Percentiles rank a stretch among this genome's conserved stretches.
Conservation (phyloP, 1,140 invertebrate species). For the Megalonaias nervosa region DNA sequence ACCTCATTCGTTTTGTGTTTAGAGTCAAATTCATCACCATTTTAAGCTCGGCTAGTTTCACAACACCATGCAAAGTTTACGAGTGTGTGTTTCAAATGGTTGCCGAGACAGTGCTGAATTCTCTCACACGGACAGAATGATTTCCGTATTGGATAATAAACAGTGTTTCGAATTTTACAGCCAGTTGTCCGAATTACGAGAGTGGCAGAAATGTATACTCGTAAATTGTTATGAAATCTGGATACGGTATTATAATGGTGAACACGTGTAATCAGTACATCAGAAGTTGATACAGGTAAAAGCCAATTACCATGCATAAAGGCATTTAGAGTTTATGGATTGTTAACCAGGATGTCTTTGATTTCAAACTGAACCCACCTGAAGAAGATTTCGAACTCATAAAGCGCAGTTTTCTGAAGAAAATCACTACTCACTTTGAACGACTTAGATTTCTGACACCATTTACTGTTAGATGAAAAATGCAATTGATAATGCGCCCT, state of each 20-base stretch:
- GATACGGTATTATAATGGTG: slow-evolving; percentile 3
- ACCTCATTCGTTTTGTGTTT: slow-evolving; percentile 27
- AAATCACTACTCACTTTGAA: slow-evolving; percentile 20
- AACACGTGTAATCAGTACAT: slow-evolving; percentile 9
- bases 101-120: slow-evolving; percentile 14
- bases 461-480: slow-evolving; percentile 12
- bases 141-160: slow-evolving; percentile 1
- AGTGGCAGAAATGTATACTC: slow-evolving; percentile 10
- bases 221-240: slow-evolving; percentile 24
- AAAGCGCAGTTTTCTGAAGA: slow-evolving; percentile 23
- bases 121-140: slow-evolving; percentile 21
- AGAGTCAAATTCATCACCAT: slow-evolving; percentile 30
- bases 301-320: slow-evolving; percentile 16
- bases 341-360: slow-evolving; percentile 28
- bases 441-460: slow-evolving; percentile 9
- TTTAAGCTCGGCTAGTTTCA: slow-evolving; percentile 27
- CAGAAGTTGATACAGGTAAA: slow-evolving; percentile 7
- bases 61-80: slow-evolving; percentile 5
- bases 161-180: slow-evolving; percentile 12
- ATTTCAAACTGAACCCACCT: not conserved
- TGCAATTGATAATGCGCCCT: no score
- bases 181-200: slow-evolving; percentile 2
- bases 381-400: not conserved
- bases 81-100: not conserved
- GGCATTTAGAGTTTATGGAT: slow-evolving; percentile 25